Evolutionary conservation across 2,113 vertebrate species (phyloP), one percentile per base, ranked within the genome.

Genomic region (Pogona vitticeps): DNA sequence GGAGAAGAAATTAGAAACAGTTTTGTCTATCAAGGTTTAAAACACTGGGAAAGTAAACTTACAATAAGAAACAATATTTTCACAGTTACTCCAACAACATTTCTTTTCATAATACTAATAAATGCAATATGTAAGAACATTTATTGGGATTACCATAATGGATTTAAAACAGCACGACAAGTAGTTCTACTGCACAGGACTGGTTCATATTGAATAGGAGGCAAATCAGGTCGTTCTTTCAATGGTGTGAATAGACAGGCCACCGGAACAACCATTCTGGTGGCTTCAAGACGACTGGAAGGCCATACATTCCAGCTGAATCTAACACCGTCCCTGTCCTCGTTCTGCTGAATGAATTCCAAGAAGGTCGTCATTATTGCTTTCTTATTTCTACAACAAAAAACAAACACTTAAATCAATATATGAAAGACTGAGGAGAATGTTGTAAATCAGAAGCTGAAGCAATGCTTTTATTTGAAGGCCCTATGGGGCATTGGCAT

Each of bases 231-330:
- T 1, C 98, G 93, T 80, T 99, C 99, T 91, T 97, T 98, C 80
- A 99, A 92, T 0, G 98, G 98, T 0, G 98, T 99, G 92, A 99
- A 97, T 33, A 99, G 96, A 7, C 97, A 91, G 13, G 98, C 97
- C 91, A 99, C 97, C 0, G 98, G 99, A 5, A 99, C 99, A 1
- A 99, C 99, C 98, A 99, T 99, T 78, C 99, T 97, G 0, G 98
- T 99, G 80, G 99, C 98, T 96, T 99, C 99, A 77, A 99, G 94
- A 3, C 98, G 97, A 95, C 98, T 99, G 38, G 99, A 99, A 26
- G 99, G 99, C 99, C 99, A 99, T 38, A 99, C 99, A 52, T 99
- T 99, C 99, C 99, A 99, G 95, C 99, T 99, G 96, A 99, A 99
- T 15, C 99, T 97, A 81, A 98, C 98, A 23, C 99, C 98, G 93